A percentile compares a stretch with the other conserved stretches of the same genome.
These are phyloP conservation scores for Pristionchus exspectatus DNA, from an alignment of 2,888 invertebrate genomes.

Conservation along the genomic window DNA sequence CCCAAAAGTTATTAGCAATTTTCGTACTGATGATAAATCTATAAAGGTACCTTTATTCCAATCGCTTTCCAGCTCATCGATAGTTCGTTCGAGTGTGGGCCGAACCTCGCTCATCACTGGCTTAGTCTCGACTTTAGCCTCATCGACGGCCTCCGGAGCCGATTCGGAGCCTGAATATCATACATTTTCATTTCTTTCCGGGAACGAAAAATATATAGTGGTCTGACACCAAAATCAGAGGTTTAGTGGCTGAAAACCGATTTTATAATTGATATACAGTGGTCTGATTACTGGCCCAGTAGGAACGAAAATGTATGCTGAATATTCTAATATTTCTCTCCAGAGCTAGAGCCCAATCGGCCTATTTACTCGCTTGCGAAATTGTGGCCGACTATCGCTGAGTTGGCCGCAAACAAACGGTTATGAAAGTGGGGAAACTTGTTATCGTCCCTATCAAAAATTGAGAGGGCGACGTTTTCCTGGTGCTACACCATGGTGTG, in stretches of 20 bases:
- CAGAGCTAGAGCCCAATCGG: not conserved
- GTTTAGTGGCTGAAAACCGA: no score
- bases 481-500: not conserved
- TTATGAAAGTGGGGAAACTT: not conserved
- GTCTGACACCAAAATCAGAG: no score
- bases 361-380: not conserved
- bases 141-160: not conserved
- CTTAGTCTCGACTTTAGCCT: not conserved
- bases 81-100: constrained; percentile 49
- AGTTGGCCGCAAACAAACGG: not conserved
- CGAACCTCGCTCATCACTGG: not conserved
- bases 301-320: no score
- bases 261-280: no score
- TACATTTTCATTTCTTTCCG: not conserved
- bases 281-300: no score
- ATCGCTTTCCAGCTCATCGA: constrained; percentile 49
- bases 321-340: not conserved
- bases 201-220: no score
- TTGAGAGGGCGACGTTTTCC: not conserved
- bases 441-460: not conserved
- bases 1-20: no score
- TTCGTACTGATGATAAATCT: no score
- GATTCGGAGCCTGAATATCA: not conserved
- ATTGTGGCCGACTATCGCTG: not conserved
- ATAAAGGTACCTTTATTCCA: not conserved